Base-by-base conservation (phyloP, 1,140 invertebrate species). In the Cephus cinctus region DNA sequence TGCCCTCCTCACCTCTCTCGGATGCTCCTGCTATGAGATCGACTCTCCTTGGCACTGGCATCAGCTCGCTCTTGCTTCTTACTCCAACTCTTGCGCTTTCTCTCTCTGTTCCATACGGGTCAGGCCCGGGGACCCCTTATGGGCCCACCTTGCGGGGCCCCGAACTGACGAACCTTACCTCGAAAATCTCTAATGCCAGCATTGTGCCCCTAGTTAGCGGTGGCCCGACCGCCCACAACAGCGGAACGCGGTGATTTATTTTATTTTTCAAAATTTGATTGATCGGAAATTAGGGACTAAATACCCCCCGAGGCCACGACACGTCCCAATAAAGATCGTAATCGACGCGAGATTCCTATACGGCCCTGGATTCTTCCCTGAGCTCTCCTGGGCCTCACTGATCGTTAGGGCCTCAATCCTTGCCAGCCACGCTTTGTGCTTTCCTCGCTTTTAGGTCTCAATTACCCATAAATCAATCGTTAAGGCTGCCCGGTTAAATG, bases 241-340 rank as follows among this genome's bases (percentile, higher is more conserved):
- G 36, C 52, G 42, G 44, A 50, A 43, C 46, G 50, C 56, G 52
- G 55, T 63, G 58, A 65, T 65, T 69, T 59, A 65, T 71, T 68
- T 62, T 64, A 15, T 36, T 69, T 56, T 56, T 58, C 53, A 58
- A 65, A 60, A 41, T 57, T 69, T 71, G 70, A 73, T 72, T 69
- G 71, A 74, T 74, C 69, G 67, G 59, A 71, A 74, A 74, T 74
- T 74, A 72, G 70, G 47, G 65, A 66, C 63, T 74, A 74, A 74
- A 71, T 69, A 60, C 63, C 71, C 59, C 64, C 62, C 57, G 57
- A 54, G 65, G 67, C 58, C 50, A 66, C 59, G 66, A 72, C 69
- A 69, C 66, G 65, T 69, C 60, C 56, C 54, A 71, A 64, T 65
- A 61, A 67, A 60, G 63, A 73, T 70, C 54, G 57, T 71, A 68